Conservation (phyloP, 2,113 vertebrate genomes). For the Paradoxurus hermaphroditus region DNA sequence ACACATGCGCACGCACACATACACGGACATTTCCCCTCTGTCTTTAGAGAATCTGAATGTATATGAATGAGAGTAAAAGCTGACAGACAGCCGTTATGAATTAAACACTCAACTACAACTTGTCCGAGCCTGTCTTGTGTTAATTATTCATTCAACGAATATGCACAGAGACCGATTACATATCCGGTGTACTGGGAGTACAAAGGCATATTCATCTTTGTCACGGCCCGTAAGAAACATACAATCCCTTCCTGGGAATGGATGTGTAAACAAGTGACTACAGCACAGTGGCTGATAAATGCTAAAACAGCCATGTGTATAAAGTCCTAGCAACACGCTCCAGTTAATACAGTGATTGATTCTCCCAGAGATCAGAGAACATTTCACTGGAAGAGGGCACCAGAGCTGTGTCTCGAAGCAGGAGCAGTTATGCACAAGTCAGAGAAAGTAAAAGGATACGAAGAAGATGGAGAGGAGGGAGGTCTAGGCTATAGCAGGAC, state of each 20-base stretch:
- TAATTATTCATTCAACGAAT: conserved; percentile 32
- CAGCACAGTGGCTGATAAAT: not conserved
- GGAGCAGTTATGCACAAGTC: not conserved
- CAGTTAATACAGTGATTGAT: not conserved
- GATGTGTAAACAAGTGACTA: not conserved
- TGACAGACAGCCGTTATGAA: not conserved
- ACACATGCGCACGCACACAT: not conserved
- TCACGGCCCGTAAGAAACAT: not conserved
- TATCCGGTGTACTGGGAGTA: not conserved
- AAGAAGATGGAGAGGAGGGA: not conserved
- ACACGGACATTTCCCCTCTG: not conserved
- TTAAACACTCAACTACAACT: not conserved
- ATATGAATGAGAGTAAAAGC: not conserved
- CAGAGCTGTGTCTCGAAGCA: not conserved
- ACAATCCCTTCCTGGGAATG: not conserved
- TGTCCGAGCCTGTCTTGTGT: not conserved
- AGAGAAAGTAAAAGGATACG: not conserved
- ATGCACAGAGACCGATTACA: not conserved
- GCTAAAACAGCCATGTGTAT: not conserved
- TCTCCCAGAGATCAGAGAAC: not conserved
- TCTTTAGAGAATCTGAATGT: not conserved
- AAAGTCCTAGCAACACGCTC: not conserved
- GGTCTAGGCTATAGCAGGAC: not conserved
- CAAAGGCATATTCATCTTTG: not conserved
- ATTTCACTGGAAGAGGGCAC: not conserved